Evolutionary conservation across 2,888 invertebrate genomes (phyloP), one percentile per base, ranked within the genome.

Genomic region (Hylaea fasciaria): DNA sequence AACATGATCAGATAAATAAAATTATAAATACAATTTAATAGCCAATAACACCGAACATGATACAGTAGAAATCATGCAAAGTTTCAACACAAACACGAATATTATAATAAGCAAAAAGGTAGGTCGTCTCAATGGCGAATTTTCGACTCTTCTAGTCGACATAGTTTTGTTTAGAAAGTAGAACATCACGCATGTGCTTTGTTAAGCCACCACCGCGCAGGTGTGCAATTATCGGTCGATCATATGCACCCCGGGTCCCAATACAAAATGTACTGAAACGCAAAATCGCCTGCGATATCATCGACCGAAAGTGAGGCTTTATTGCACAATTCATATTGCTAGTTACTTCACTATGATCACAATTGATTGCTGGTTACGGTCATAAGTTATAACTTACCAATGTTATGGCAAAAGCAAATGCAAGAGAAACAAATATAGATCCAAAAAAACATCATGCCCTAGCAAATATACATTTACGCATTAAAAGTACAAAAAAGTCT

Each of bases 101-200:
- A n/a, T n/a, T n/a, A 50, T 43, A 40, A 47, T 32, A 51, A 55
- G 55, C 51, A 47, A 55, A 64, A 58, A 39, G 50, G 61, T 58
- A 62, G 51, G 28, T 51, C 51, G 47, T 51, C 57, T 41, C 22
- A 7, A 10, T 29, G n/a, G 57, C 57, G 46, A 29, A 22, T 47
- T 32, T 46, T 17, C 11, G 2, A 40, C 40, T 40, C 40, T 4
- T 3, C 5, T 40, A 8, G n/a, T 16, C 9, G 14, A 37, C 44
- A 44, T 51, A 32, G 45, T 40, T 57, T 57, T 57, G 56, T 45
- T 50, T 57, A 57, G 48, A 14, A 16, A 48, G 45, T 16, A 7
- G 16, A 9, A 10, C 32, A 32, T 32, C 5, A 32, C 32, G 0
- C 2, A 11, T 46, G 29, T 40, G 46, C 47, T 16, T 13, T 17